These are phyloP conservation scores for Syngnathus acus DNA, from an alignment of 2,797 vertebrate species.

Conservation along the genomic window DNA sequence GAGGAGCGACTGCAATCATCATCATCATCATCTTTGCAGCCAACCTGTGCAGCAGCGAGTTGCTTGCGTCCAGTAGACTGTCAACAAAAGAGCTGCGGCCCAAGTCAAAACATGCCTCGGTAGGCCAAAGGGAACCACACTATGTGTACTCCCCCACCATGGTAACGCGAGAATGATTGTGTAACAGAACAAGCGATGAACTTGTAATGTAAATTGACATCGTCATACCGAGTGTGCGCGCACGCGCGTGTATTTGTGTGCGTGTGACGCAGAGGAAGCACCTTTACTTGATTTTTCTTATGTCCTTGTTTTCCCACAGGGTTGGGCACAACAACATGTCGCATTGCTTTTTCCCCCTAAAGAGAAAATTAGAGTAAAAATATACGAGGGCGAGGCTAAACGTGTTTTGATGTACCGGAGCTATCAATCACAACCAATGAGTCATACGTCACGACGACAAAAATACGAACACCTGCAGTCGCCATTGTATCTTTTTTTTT, in stretches of 20 bases:
- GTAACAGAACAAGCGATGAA: constrained; percentile 62
- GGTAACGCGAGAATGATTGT: constrained; percentile 68
- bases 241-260: constrained; percentile 12
- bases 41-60: constrained; percentile 46
- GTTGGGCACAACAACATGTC: constrained; percentile 10
- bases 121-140: constrained; percentile 60
- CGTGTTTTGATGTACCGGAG: neutral
- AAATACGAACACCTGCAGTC: constrained; percentile 51
- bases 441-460: constrained; percentile 31
- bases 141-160: constrained; percentile 59
- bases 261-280: constrained; percentile 44
- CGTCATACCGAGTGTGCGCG: constrained; percentile 4
- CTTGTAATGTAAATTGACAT: constrained; percentile 70
- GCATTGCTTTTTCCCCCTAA: neutral
- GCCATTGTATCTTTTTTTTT: neutral
- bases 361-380: neutral
- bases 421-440: constrained; percentile 24
- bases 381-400: neutral
- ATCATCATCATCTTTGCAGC: neutral
- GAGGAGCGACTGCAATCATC: neutral
- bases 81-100: constrained; percentile 52
- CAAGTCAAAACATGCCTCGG: constrained; percentile 68
- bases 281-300: constrained; percentile 44
- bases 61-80: constrained; percentile 53
- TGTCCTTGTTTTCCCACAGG: constrained; percentile 10